Evolutionary conservation across 2,888 invertebrate species (phyloP), one percentile per base, ranked within the genome.

Genomic region (Trachelus troglodyta): DNA sequence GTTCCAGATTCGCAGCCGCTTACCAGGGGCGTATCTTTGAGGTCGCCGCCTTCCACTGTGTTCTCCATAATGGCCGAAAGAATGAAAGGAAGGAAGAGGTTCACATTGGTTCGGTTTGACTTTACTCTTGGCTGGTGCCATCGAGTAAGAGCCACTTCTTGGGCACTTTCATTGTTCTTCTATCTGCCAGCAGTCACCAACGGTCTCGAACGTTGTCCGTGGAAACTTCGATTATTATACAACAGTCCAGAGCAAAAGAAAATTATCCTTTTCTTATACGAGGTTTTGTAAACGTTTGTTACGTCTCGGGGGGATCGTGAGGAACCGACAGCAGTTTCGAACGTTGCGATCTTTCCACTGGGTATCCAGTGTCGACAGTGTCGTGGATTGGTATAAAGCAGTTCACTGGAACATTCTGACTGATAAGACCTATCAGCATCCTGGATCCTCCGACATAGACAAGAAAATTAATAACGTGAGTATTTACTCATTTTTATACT

Each of bases 81-180:
- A 75, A 75, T 71, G 71, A 71, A 71, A 33, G 71, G 33, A 75
- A 69, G 75, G 75, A 75, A 68, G 75, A 31, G 34, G 74, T 34
- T 34, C 34, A 33, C 40, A 34, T 56, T 56, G 23, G 23, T 23
- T 56, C 4, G 40, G 40, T 56, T 56, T 56, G 40, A 56, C 23
- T 56, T 56, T 56, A 56, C 40, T 56, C 40, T 56, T 56, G 40
- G 40, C 40, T 56, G 23, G 23, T 15, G 40, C 40, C 40, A 56
- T 56, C 40, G 40, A 56, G 40, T 56, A 56, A 23, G 40, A 56
- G 81, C 78, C 73, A 83, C 82, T 87, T 71, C 71, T 71, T 34
- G 71, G 31, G 71, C 89, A 91, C 91, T 91, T 91, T 91, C 91
- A 90, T 91, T 90, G 89, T 89, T 88, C 85, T 88, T 85, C 86